Evolutionary conservation across 2,113 vertebrate species (phyloP).

Genomic region (Lamprotornis superbus): DNA sequence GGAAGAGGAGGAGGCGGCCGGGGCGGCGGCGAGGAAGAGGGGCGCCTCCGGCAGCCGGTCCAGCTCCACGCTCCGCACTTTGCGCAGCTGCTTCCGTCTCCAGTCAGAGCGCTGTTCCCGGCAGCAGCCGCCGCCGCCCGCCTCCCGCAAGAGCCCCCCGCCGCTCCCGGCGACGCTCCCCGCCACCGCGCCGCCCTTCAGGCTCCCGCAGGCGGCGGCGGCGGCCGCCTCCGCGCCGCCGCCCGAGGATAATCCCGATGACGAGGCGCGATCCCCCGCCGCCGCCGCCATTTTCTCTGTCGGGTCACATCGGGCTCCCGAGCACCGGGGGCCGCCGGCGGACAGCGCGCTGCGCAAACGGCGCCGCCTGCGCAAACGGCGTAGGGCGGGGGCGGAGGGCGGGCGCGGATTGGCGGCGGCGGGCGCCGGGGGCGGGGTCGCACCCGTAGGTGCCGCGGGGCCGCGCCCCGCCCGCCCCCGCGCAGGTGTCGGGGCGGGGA

Average conservation of each 20-base stretch:
- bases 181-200: constrained; percentile 6
- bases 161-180: not conserved
- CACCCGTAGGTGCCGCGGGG: no score
- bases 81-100: constrained; percentile 82
- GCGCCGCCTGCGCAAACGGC: not conserved
- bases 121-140: constrained; percentile 18
- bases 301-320: constrained; percentile 77
- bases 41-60: constrained; percentile 73
- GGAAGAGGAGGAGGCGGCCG: constrained; percentile 24
- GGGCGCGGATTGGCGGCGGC: no score
- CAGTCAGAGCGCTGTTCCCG: constrained; percentile 73
- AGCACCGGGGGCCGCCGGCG: not conserved
- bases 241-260: constrained; percentile 70
- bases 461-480: no score
- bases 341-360: not conserved
- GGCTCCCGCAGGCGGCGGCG: not conserved
- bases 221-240: constrained; percentile 24
- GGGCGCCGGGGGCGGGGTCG: no score
- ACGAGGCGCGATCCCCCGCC: constrained; percentile 79
- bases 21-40: constrained; percentile 50
- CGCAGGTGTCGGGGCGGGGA: no score
- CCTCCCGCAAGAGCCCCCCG: constrained; percentile 41
- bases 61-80: constrained; percentile 85
- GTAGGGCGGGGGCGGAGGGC: not conserved
- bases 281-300: constrained; percentile 89